Base-by-base conservation (phyloP, 2,797 vertebrate species). In the Cuculus canorus region DNA sequence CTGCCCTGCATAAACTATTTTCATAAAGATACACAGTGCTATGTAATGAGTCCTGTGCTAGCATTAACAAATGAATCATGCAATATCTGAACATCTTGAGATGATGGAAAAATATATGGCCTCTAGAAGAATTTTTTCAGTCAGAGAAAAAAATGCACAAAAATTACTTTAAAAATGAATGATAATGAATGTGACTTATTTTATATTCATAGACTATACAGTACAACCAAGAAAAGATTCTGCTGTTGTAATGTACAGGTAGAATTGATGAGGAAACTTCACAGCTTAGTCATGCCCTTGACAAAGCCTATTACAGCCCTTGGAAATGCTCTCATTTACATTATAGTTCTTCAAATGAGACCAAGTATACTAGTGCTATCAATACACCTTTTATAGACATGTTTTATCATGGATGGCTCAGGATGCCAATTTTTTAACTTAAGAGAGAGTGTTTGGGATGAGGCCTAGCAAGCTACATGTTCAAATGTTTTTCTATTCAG, bases 351-450 rank as follows among this genome's bases (percentile, higher is more conserved):
- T 41, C 48, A 61, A 37, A 61, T 45, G 16, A 76, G 15, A 70
- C 5, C 16, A 60, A 52, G 13, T 56, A 47, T 30, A 8, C 5
- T 69, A 43, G 14, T 89, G 17, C 1, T 37, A 41, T 52, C 2
- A 0, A 16, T 47, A 57, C 0, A 0, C 52, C 27, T 78, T 37
- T 79, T 39, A 57, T 39, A 60, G 33, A 61, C 3, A 28, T 0
- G 0, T 18, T 23, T 48, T 60, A 5, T 12, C 59, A 32, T 54
- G 21, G 17, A 35, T 54, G 28, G n/a, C 24, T 82, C 33, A 64
- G 59, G 11, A 33, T 5, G 3, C 28, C 30, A 52, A 12, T 30
- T 13, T 28, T 86, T 78, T 77, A 5, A 43, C 19, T 47, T 53
- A 27, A 80, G 13, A 56, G 6, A 13, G 30, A 33, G 18, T 11